phyloP scores from a whole-genome alignment of 37 sponge, comb jelly and placozoan species.

The Dysidea cf. avara region DNA sequence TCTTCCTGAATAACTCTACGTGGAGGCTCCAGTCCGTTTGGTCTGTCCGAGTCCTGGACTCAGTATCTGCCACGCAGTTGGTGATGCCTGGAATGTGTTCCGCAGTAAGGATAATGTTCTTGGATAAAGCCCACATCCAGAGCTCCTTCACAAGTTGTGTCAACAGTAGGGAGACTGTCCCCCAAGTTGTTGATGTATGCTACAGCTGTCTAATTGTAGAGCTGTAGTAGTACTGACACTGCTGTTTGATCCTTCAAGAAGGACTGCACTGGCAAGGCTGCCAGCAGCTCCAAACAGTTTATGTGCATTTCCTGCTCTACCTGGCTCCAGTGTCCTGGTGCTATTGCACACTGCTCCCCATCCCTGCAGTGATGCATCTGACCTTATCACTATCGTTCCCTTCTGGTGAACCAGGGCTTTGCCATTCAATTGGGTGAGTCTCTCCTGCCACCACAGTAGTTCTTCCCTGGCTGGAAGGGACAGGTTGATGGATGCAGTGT shows the following conservation, averaged over 20 bases:
- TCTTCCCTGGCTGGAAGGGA: background rate
- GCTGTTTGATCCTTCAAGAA: background rate
- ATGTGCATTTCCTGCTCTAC: conserved; percentile 13
- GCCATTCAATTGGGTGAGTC: too few species aligned
- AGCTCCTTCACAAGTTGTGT: background rate
- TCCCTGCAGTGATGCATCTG: too few species aligned
- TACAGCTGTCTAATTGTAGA: conserved; percentile 2
- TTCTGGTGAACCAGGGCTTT: too few species aligned
- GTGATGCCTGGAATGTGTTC: background rate
- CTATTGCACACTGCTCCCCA: too few species aligned
- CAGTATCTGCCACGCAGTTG: conserved; percentile 1
- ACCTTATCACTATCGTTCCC: too few species aligned
- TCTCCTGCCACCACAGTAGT: background rate
- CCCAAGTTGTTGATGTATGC: background rate
- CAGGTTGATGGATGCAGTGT: background rate
- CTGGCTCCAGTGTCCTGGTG: too few species aligned
- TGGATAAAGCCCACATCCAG: conserved; percentile 18
- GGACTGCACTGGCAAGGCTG: too few species aligned
- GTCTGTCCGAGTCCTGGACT: background rate
- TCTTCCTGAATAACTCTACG: background rate
- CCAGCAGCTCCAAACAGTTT: conserved; percentile 24
- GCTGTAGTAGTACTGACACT: background rate
- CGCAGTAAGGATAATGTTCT: background rate
- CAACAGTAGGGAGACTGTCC: background rate
- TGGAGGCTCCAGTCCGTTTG: background rate